phyloP scores from a whole-genome alignment of 2,888 invertebrate species.

The Drosophila phalerata region DNA sequence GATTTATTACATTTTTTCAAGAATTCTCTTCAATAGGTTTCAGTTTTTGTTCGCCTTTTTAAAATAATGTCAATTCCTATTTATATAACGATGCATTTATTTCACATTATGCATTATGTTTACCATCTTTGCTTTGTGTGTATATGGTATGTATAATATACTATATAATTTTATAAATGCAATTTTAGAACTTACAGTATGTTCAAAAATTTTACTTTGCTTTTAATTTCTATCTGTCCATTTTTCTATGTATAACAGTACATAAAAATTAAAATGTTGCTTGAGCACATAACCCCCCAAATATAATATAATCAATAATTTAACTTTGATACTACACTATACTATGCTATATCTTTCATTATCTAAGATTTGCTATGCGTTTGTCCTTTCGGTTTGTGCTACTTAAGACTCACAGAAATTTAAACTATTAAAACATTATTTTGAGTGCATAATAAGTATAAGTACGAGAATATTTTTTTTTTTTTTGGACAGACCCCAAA shows the following conservation, averaged over 20 bases:
- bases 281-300: slow-evolving; percentile 62
- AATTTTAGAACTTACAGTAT: slow-evolving; percentile 81
- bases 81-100: slow-evolving; percentile 67
- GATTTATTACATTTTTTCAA: slow-evolving; percentile 33
- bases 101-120: slow-evolving; percentile 43
- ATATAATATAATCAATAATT: slow-evolving; percentile 19
- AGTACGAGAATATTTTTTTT: slow-evolving; percentile 36
- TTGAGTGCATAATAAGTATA: slow-evolving; percentile 62
- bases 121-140: slow-evolving; percentile 36
- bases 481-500: slow-evolving; percentile 44
- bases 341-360: slow-evolving; percentile 61
- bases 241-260: slow-evolving; percentile 61
- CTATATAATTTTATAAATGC: slow-evolving; percentile 74
- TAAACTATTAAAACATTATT: slow-evolving; percentile 71
- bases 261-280: slow-evolving; percentile 73
- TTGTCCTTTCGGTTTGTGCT: slow-evolving; percentile 66
- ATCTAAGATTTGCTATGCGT: slow-evolving; percentile 72
- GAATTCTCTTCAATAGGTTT: slow-evolving; percentile 53
- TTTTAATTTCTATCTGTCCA: slow-evolving; percentile 28
- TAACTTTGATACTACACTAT: slow-evolving; percentile 66
- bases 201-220: slow-evolving; percentile 73
- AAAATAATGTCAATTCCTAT: slow-evolving; percentile 78
- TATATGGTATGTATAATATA: slow-evolving; percentile 56
- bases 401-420: slow-evolving; percentile 70
- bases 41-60: slow-evolving; percentile 27